Conservation (phyloP, 2,888 invertebrate genomes). For the Leptogaster cylindrica region DNA sequence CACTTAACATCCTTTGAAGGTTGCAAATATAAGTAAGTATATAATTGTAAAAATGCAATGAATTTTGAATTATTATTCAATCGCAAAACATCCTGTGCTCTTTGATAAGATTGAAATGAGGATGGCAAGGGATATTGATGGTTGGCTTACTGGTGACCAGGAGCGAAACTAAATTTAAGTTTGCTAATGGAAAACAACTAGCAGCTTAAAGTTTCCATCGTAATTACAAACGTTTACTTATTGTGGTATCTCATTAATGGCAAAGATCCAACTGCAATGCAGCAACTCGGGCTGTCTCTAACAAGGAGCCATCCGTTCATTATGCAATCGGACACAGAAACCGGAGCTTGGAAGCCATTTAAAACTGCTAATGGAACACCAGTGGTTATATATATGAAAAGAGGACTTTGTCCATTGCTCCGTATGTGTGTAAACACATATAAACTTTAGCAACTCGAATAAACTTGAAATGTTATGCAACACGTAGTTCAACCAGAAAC, state of each 20-base stretch:
- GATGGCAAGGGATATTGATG: too few relatives aligned
- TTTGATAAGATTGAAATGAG: too few relatives aligned
- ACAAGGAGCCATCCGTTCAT: conserved; percentile 30
- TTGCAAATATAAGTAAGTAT: too few relatives aligned
- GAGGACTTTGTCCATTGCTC: not conserved
- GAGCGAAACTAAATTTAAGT: conserved; percentile 29
- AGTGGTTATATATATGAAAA: too few relatives aligned
- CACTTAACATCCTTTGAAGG: too few relatives aligned
- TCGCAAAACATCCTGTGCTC: too few relatives aligned
- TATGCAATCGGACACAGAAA: conserved; percentile 27
- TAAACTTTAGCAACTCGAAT: conserved; percentile 1
- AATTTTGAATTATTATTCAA: too few relatives aligned
- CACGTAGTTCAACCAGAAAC: conserved; percentile 2
- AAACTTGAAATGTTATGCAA: conserved; percentile 13
- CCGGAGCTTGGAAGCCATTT: conserved; percentile 10
- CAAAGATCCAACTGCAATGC: conserved; percentile 34
- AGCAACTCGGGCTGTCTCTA: conserved; percentile 17
- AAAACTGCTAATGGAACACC: conserved; percentile 13
- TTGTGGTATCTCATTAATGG: conserved; percentile 36
- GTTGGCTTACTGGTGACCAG: too few relatives aligned
- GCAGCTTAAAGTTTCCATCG: conserved; percentile 20
- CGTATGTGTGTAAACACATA: not conserved
- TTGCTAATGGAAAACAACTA: conserved; percentile 28
- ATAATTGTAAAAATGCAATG: too few relatives aligned
- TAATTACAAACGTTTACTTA: conserved; percentile 25